Percentiles rank a stretch among this genome's conserved stretches.
Evolutionary conservation across 1,140 invertebrate genomes (phyloP).

Genomic region (Pseudomyrmex sp.): DNA sequence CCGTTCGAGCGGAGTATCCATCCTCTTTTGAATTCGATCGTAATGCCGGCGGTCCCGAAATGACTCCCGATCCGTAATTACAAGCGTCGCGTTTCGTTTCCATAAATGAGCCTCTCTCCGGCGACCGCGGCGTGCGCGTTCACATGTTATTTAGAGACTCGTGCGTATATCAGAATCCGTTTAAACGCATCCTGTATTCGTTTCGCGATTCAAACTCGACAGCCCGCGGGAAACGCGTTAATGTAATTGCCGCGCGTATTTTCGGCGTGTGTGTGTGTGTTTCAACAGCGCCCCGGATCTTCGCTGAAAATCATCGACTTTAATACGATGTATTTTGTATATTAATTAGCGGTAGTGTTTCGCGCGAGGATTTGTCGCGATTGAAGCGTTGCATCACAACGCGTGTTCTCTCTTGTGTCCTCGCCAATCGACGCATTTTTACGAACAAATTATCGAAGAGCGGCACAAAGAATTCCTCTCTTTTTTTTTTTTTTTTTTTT

Average conservation of each 20-base stretch:
- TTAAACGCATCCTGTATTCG: slow-evolving; percentile 56
- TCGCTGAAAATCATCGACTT: slow-evolving; percentile 36
- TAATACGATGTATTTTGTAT: slow-evolving; percentile 39
- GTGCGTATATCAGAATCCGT: slow-evolving; percentile 52
- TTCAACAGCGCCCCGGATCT: not conserved
- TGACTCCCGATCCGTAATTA: slow-evolving; percentile 64
- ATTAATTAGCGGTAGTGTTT: slow-evolving; percentile 37
- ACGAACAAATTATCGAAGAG: slow-evolving; percentile 28
- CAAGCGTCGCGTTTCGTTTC: slow-evolving; percentile 49
- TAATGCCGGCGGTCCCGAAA: slow-evolving; percentile 32
- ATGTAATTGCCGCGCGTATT: slow-evolving; percentile 58
- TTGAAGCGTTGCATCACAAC: slow-evolving; percentile 3
- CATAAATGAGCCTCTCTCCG: slow-evolving; percentile 53
- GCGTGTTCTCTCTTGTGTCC: not conserved
- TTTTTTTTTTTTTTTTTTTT: not conserved
- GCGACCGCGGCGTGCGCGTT: slow-evolving; percentile 9
- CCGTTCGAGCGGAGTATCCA: slow-evolving; percentile 2
- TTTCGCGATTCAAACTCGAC: slow-evolving; percentile 53
- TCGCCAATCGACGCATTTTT: not conserved
- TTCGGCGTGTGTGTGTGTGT: not conserved
- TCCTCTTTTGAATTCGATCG: slow-evolving; percentile 59
- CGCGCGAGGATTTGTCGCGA: slow-evolving; percentile 20
- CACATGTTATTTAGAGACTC: slow-evolving; percentile 45
- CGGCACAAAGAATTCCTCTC: not conserved
- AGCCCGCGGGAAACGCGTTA: slow-evolving; percentile 40